phyloP scores from a whole-genome alignment of 2,113 vertebrate species.

The Mungos mungo region DNA sequence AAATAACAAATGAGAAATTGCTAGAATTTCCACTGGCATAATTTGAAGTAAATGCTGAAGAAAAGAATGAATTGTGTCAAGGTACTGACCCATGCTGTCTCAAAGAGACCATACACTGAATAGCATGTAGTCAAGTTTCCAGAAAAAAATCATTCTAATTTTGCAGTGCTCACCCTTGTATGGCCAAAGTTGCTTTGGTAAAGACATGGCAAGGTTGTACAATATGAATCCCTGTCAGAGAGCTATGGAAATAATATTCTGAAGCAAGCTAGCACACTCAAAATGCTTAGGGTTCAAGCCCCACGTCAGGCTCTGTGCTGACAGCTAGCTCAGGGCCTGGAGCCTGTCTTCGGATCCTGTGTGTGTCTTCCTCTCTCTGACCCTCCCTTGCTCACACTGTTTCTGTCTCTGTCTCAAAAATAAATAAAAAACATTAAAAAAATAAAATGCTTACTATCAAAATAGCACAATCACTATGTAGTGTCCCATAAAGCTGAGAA shows the following conservation, averaged over 20 bases:
- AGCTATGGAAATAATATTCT: constrained; percentile 14
- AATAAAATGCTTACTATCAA: too few species aligned
- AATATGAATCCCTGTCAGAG: constrained; percentile 45
- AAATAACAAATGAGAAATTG: background rate
- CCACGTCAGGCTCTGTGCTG: too few species aligned
- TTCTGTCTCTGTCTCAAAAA: too few species aligned
- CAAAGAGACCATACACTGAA: background rate
- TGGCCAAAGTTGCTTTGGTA: constrained; percentile 39
- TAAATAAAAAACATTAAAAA: too few species aligned
- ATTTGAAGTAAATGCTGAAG: constrained; percentile 11
- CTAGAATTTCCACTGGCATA: background rate
- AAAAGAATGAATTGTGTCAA: constrained; percentile 36
- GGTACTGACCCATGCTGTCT: background rate
- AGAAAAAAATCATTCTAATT: background rate
- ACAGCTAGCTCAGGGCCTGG: too few species aligned
- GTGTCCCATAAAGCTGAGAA: background rate
- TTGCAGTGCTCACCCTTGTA: background rate
- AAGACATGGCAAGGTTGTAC: constrained; percentile 3
- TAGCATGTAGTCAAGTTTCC: background rate
- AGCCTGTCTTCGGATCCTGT: too few species aligned
- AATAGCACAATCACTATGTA: constrained; percentile 6
- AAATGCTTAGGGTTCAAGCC: too few species aligned
- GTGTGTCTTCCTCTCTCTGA: too few species aligned
- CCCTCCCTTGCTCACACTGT: too few species aligned
- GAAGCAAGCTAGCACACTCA: background rate